Conservation (phyloP, 30 jellyfish, hydroid and myxozoan genomes). For the Aurelia coerulea region DNA sequence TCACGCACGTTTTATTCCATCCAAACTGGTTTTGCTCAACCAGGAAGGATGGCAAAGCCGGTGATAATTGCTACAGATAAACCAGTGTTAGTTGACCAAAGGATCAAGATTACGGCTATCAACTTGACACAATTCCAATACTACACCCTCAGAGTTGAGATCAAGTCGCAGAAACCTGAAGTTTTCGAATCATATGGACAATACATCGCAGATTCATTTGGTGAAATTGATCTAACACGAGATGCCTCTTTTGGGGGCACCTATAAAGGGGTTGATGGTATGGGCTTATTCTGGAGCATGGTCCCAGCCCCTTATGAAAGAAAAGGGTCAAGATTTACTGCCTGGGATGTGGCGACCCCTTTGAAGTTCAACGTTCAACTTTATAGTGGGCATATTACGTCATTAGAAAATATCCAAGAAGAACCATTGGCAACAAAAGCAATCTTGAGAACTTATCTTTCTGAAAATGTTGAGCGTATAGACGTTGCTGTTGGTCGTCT, state of each 20-base stretch:
- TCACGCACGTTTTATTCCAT: too few species aligned
- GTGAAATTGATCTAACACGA: slow-evolving; percentile 7
- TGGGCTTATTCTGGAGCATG: slow-evolving; percentile 79
- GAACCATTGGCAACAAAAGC: slow-evolving; percentile 30
- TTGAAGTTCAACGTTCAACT: slow-evolving; percentile 26
- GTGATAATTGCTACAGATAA: slow-evolving; percentile 20
- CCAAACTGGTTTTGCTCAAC: too few species aligned
- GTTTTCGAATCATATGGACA: slow-evolving; percentile 57
- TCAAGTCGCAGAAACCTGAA: background rate
- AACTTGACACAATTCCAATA: slow-evolving; percentile 42
- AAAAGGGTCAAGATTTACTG: slow-evolving; percentile 30
- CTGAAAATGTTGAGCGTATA: slow-evolving; percentile 44
- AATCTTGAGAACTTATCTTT: slow-evolving; percentile 53
- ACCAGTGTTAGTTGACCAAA: slow-evolving; percentile 57
- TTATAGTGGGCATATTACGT: slow-evolving; percentile 49
- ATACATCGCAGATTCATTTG: slow-evolving; percentile 39
- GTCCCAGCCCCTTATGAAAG: slow-evolving; percentile 61
- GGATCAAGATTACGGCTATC: background rate
- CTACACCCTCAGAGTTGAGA: slow-evolving; percentile 51
- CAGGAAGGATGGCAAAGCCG: background rate
- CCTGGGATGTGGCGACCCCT: slow-evolving; percentile 27
- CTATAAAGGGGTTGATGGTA: slow-evolving; percentile 49
- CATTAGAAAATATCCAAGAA: slow-evolving; percentile 4
- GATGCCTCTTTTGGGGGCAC: slow-evolving; percentile 70
- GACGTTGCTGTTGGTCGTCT: slow-evolving; percentile 57